These are phyloP conservation scores for Loris lydekkerianus DNA, from an alignment of 2,797 vertebrate species.

Conservation along the genomic window DNA sequence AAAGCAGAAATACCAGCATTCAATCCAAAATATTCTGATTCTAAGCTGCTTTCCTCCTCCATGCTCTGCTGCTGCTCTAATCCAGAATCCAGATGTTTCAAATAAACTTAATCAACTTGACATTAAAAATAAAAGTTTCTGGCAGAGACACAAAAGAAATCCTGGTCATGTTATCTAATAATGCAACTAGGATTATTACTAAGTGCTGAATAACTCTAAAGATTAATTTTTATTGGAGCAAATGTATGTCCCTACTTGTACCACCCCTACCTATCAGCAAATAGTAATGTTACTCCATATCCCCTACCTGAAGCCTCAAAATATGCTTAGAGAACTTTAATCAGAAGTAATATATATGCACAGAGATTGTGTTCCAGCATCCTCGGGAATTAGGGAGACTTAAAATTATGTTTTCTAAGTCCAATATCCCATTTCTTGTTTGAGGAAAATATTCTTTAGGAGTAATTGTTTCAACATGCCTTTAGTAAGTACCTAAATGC, in stretches of 20 bases:
- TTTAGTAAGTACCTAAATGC: background rate
- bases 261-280: background rate
- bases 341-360: background rate
- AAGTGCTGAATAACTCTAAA: background rate
- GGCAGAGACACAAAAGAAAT: background rate
- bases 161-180: background rate
- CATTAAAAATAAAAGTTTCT: constrained; percentile 34
- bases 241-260: background rate
- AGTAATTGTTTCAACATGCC: background rate
- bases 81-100: constrained; percentile 7
- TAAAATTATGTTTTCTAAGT: background rate
- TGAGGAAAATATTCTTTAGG: background rate
- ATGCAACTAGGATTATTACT: background rate
- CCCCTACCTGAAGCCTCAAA: background rate
- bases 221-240: background rate
- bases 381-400: background rate
- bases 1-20: background rate
- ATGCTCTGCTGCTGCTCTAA: background rate
- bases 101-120: background rate
- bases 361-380: background rate
- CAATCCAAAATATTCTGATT: background rate
- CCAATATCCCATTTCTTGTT: background rate
- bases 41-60: background rate
- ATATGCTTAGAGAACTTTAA: background rate
- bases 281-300: background rate